phyloP scores from a whole-genome alignment of 2,113 vertebrate species.

The Cricetomys ansorgei region DNA sequence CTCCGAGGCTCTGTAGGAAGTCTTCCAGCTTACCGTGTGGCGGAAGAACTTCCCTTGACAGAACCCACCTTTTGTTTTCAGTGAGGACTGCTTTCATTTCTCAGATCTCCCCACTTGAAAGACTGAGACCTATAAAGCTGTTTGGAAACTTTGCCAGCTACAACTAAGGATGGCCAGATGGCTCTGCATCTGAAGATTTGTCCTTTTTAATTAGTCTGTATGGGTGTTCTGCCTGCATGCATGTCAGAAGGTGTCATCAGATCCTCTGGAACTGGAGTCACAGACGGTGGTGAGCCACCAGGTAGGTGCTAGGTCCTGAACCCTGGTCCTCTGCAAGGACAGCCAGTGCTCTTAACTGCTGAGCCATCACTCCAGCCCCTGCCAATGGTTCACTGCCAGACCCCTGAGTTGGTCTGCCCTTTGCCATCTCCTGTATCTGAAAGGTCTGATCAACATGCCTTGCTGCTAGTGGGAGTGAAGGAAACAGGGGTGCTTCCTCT shows the following conservation, averaged over 20 bases:
- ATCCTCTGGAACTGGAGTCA: not conserved
- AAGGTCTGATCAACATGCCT: not conserved
- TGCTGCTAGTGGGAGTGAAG: fast-evolving
- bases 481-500: not conserved
- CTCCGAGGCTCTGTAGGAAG: not conserved
- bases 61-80: constrained; percentile 18
- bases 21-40: not conserved
- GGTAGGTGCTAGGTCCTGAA: not conserved
- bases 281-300: not conserved
- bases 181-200: not conserved
- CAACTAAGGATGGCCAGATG: not conserved
- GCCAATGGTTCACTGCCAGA: not conserved
- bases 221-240: not conserved
- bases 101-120: not conserved
- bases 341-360: not conserved
- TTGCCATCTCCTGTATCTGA: not conserved
- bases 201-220: not conserved
- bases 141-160: not conserved
- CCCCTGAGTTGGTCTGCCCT: not conserved
- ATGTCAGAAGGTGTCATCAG: not conserved
- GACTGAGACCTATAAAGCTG: not conserved
- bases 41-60: constrained; percentile 40
- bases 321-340: not conserved
- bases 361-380: not conserved
- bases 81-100: not conserved